These are phyloP conservation scores for Alitta virens DNA, from an alignment of 2,888 invertebrate species.

Conservation along the genomic window DNA sequence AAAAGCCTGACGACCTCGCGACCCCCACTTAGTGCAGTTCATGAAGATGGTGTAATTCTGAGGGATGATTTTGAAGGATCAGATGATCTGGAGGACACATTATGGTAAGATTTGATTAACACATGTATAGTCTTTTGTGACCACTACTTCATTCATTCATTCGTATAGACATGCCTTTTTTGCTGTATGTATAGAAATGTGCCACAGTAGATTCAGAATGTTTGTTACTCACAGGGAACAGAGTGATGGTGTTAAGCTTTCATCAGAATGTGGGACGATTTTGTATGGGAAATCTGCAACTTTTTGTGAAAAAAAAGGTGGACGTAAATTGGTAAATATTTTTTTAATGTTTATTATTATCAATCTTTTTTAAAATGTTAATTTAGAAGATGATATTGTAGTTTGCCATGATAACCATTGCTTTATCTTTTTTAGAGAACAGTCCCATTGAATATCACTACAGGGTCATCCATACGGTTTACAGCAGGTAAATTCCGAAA, in stretches of 20 bases:
- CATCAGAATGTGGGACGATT: constrained; percentile 50
- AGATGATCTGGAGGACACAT: constrained; percentile 28
- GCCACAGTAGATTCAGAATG: too few relatives aligned
- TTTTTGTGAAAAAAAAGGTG: constrained; percentile 42
- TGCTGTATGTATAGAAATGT: too few relatives aligned
- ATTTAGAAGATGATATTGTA: too few relatives aligned
- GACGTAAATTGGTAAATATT: constrained; percentile 42
- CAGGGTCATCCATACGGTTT: constrained; percentile 54
- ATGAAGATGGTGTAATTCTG: constrained; percentile 49
- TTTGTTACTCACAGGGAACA: constrained; percentile 33
- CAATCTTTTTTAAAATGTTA: not conserved
- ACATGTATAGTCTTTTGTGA: too few relatives aligned
- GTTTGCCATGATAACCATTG: too few relatives aligned
- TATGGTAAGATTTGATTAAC: constrained; percentile 42
- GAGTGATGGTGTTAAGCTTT: constrained; percentile 37
- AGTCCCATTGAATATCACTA: constrained; percentile 50
- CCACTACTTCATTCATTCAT: too few relatives aligned
- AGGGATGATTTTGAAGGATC: constrained; percentile 55
- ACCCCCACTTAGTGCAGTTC: constrained; percentile 42
- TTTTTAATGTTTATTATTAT: not conserved
- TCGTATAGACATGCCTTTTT: too few relatives aligned
- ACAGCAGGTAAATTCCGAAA: constrained; percentile 50
- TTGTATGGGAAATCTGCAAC: constrained; percentile 49
- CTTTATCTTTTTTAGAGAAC: constrained; percentile 38
- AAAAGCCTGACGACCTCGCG: constrained; percentile 24